Base-by-base conservation (phyloP, 2,113 vertebrate genomes). In the Ginglymostoma cirratum region DNA sequence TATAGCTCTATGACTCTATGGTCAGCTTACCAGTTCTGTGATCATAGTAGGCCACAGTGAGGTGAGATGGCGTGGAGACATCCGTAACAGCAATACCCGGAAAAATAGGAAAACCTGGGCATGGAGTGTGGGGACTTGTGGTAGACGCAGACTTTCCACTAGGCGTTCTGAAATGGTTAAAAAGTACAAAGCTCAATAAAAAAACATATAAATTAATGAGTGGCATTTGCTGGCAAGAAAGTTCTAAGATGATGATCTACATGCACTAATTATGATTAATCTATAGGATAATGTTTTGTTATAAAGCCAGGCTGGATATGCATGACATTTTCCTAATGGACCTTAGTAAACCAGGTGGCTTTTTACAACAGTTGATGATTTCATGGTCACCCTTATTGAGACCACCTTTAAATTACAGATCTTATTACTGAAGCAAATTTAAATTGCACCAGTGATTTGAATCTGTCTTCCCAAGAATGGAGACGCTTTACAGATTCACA, bases 101-200 rank as follows among this genome's bases (percentile, higher is more conserved):
- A 99, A 99, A 97, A 99, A 99, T 97, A 99, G 98, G 98, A 99
- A 99, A 97, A 99, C 99, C 98, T 99, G 99, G 96, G 99, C 99
- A 83, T 99, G 99, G 96, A 99, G 98, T 95, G 99, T 99, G 96
- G 99, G 99, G 97, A 99, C 99, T 97, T 99, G 99, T 95, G 99
- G 99, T 97, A 99, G 97, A 96, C 99, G 98, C 86, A 99, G 98
- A 97, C 99, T 99, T 98, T 99, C 99, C 96, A 99, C 99, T 97
- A 99, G 97, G 96, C 99, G 98, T 98, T 99, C 99, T 99, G 97
- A 96, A 98, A 98, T 96, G 96, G 86, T 7, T 7, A 48, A 67
- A 96, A 34, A 61, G 14, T 72, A 48, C 14, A 67, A 61, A 87
- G 83, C 66, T 65, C 45, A 94, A 85, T 38, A 8, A 2, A 17